Base-by-base conservation (phyloP, 53 echinoderm and acorn worm species). In the Patiria pectinifera region DNA sequence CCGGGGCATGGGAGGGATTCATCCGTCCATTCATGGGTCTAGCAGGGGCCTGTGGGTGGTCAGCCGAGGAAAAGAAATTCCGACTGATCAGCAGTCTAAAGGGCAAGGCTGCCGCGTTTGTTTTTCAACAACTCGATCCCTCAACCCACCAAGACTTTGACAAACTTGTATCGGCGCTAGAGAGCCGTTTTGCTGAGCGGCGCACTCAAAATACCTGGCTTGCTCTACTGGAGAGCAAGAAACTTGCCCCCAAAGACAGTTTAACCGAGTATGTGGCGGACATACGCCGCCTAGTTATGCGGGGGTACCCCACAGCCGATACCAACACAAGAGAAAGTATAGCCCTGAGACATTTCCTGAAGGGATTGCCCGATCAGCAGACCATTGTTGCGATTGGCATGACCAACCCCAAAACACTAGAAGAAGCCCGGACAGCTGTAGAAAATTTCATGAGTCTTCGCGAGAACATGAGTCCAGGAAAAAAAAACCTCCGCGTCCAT, bases 61-160 rank as follows among this genome's bases (percentile, higher is more conserved):
- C 86, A 8, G 78, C 74, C 22, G 16, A 59, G 22, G 94, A 94
- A 45, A 80, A 85, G 59, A 71, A 83, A 7, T 78, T 91, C 19
- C 85, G 92, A 35, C 87, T 94, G 3, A 59, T 94, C 0, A 86
- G 84, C 16, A 91, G 92, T 47, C 86, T 91, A 43, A 78, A 86
- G 4, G 94, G 91, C 13, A 91, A 94, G 69, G 94, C 94, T 2
- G 94, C 91, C 6, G 86, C 81, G 21, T 79, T 72, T 24, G 92
- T 49, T 11, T 92, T 92, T 60, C 60, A 59, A 46, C 79, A 86
- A 69, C 53, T 92, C 18, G 53, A 82, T 22, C 48, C 89, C 61
- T 75, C 87, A 48, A 47, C 76, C 13, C 18, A 49, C 47, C 19
- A 77, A 35, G 25, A 69, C 80, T 48, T 71, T 26, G 72, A 83